Percentiles rank a stretch among this genome's conserved stretches.
phyloP scores from a whole-genome alignment of 2,888 invertebrate species.

The Melipona bicolor region DNA sequence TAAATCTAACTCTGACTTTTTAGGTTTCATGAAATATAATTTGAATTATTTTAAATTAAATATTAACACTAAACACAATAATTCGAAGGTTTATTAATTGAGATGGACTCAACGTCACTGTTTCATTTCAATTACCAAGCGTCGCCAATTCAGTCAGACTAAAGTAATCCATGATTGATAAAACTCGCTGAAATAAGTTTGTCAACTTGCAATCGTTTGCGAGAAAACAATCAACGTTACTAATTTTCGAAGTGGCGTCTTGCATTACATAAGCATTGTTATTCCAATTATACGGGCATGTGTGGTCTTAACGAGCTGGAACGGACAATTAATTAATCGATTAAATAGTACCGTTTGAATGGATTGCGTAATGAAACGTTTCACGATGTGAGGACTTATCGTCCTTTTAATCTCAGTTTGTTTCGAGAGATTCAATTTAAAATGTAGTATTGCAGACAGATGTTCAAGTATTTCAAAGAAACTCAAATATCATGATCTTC shows the following conservation, averaged over 20 bases:
- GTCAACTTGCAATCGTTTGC: background rate
- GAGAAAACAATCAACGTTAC: slow-evolving; percentile 2
- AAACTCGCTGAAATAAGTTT: background rate
- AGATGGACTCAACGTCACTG: background rate
- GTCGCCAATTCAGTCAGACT: background rate
- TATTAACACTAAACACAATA: background rate
- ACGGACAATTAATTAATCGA: slow-evolving; percentile 55
- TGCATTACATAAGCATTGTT: slow-evolving; percentile 44
- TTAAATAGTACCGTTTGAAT: slow-evolving; percentile 33
- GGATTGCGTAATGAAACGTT: slow-evolving; percentile 19
- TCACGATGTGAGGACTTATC: background rate
- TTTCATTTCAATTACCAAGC: slow-evolving; percentile 3
- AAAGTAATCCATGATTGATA: background rate
- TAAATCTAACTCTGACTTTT: no score
- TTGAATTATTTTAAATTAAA: background rate
- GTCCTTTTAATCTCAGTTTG: no score
- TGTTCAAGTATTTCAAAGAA: background rate
- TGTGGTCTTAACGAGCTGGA: slow-evolving; percentile 26
- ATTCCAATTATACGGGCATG: slow-evolving; percentile 34
- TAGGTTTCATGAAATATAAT: no score
- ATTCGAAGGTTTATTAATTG: background rate
- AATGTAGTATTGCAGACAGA: background rate
- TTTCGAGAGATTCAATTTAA: background rate
- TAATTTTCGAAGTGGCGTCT: background rate
- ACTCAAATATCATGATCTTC: background rate